Conservation (phyloP, 2,888 invertebrate genomes). For the Leptarthrus brevirostris region DNA sequence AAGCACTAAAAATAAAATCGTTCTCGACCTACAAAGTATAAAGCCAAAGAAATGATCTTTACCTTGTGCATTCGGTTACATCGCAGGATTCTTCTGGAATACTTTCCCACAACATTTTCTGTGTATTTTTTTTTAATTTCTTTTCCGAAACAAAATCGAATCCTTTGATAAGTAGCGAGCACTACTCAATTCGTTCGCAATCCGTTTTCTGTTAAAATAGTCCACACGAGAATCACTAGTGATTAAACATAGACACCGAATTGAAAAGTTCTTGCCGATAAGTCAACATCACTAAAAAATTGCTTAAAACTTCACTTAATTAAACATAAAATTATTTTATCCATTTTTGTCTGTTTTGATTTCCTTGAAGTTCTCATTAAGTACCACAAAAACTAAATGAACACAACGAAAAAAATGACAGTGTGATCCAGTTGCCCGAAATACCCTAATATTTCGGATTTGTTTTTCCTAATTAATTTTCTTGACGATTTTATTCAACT, state of each 20-base stretch:
- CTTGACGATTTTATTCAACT: not conserved
- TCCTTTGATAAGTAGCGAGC: constrained; percentile 27
- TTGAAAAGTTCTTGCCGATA: constrained; percentile 8
- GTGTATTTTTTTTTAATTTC: constrained; percentile 2
- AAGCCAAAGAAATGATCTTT: constrained; percentile 55
- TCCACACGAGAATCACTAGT: constrained; percentile 7
- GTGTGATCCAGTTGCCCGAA: constrained; percentile 13
- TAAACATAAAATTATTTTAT: constrained; percentile 22
- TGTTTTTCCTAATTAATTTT: not conserved
- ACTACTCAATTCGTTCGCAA: constrained; percentile 9
- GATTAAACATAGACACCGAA: not conserved
- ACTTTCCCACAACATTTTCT: constrained; percentile 66
- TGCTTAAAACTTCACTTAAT: constrained; percentile 25
- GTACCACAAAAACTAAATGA: not conserved
- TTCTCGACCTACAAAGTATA: no score
- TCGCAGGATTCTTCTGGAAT: constrained; percentile 64
- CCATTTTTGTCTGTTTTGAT: not conserved
- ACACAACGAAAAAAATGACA: not conserved
- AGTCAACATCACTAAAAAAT: constrained; percentile 20
- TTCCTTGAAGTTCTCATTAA: not conserved
- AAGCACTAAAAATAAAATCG: no score
- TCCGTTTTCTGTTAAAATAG: not conserved
- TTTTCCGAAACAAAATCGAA: constrained; percentile 5
- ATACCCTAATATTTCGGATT: not conserved
- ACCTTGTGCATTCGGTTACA: constrained; percentile 66